Percentiles rank a stretch among this genome's conserved stretches.
These are phyloP conservation scores for Drosophila baimaii DNA, from an alignment of 1,140 invertebrate species.

Conservation along the genomic window DNA sequence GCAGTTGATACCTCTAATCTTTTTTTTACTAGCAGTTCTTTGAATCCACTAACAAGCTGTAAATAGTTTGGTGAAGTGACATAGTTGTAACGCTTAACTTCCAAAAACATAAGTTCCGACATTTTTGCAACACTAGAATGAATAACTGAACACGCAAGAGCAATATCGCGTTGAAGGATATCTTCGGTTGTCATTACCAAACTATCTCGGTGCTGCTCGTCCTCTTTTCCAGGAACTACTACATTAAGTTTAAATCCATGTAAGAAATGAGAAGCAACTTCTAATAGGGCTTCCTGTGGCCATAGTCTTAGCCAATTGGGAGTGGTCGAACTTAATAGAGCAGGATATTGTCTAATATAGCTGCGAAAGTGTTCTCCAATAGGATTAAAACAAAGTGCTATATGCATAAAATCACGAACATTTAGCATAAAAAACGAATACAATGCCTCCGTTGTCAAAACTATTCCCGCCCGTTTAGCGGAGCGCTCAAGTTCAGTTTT, in stretches of 20 bases:
- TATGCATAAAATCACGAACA: slow-evolving; percentile 90
- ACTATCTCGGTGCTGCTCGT: slow-evolving; percentile 85
- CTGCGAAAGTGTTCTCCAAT: slow-evolving; percentile 92
- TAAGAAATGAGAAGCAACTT: slow-evolving; percentile 91
- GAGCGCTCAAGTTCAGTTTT: slow-evolving; percentile 88
- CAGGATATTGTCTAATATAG: slow-evolving; percentile 92
- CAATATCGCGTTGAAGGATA: slow-evolving; percentile 86
- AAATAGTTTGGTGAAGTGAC: slow-evolving; percentile 94
- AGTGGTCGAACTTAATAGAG: slow-evolving; percentile 93
- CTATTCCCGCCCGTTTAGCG: slow-evolving; percentile 87
- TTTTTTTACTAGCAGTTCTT: slow-evolving; percentile 91
- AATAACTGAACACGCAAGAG: slow-evolving; percentile 90
- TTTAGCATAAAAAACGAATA: slow-evolving; percentile 91
- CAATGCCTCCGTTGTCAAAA: slow-evolving; percentile 88
- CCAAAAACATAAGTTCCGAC: slow-evolving; percentile 89
- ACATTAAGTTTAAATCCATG: slow-evolving; percentile 88
- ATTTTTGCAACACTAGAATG: slow-evolving; percentile 90
- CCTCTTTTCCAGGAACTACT: slow-evolving; percentile 86
- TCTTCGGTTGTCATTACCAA: slow-evolving; percentile 87
- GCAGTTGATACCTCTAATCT: slow-evolving; percentile 88
- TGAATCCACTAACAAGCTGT: slow-evolving; percentile 92
- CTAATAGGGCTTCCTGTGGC: slow-evolving; percentile 93
- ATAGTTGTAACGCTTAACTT: slow-evolving; percentile 93
- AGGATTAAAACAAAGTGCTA: slow-evolving; percentile 94
- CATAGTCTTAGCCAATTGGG: slow-evolving; percentile 96